Percentiles rank a stretch among this genome's conserved stretches.
Evolutionary conservation across 1,140 invertebrate species (phyloP).

Genomic region (Augochlora pura): DNA sequence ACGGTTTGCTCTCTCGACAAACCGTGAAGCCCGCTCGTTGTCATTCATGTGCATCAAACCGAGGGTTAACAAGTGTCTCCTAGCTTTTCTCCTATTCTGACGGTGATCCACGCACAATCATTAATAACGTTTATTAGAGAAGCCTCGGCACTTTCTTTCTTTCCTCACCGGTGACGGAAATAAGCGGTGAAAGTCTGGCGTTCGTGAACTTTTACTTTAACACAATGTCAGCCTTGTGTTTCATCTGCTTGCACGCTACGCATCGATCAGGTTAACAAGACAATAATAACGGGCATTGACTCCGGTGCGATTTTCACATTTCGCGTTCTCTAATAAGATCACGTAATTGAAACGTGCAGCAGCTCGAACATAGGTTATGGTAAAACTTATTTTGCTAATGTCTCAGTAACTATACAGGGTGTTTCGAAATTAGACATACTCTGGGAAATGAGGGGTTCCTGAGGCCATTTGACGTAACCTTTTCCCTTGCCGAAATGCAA

Average conservation of each 20-base stretch:
- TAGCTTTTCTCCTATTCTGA: slow-evolving; percentile 69
- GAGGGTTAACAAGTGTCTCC: slow-evolving; percentile 32
- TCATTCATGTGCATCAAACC: slow-evolving; percentile 55
- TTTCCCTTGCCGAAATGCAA: too few species aligned
- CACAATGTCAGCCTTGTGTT: background rate
- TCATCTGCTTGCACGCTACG: too few species aligned
- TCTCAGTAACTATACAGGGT: too few species aligned
- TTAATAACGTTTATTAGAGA: slow-evolving; percentile 60
- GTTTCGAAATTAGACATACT: too few species aligned
- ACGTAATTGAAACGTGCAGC: too few species aligned
- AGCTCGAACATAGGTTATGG: too few species aligned
- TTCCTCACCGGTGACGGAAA: slow-evolving; percentile 63
- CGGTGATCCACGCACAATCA: slow-evolving; percentile 18
- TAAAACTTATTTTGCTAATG: too few species aligned
- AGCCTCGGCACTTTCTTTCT: slow-evolving; percentile 51
- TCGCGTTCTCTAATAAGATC: too few species aligned
- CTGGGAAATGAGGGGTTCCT: too few species aligned
- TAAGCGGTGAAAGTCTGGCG: slow-evolving; percentile 67
- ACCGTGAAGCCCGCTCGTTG: slow-evolving; percentile 48
- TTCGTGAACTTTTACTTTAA: slow-evolving; percentile 57
- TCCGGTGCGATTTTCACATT: too few species aligned
- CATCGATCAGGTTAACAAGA: background rate
- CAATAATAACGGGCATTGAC: background rate
- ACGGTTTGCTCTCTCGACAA: slow-evolving; percentile 38
- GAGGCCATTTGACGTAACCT: too few species aligned